A percentile compares a stretch with the other conserved stretches of the same genome.
Conservation (phyloP, 2,888 invertebrate genomes). For the Agonopterix alstromeriana region DNA sequence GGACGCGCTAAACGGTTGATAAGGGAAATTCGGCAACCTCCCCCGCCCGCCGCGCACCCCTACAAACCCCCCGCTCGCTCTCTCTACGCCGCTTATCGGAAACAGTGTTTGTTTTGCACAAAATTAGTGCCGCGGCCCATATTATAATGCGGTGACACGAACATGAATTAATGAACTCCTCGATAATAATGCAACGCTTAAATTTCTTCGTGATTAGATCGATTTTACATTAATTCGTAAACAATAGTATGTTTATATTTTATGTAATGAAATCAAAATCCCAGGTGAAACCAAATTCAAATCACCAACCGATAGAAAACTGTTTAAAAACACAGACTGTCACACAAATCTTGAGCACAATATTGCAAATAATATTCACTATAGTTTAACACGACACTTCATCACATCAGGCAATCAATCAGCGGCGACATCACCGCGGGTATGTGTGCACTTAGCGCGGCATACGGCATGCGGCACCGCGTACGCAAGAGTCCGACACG, state of each 20-base stretch:
- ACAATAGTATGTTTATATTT: background rate
- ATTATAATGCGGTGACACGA: slow-evolving; percentile 47
- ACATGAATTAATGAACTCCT: slow-evolving; percentile 47
- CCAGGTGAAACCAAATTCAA: slow-evolving; percentile 2
- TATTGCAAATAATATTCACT: slow-evolving; percentile 2
- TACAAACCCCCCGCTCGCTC: slow-evolving; percentile 23
- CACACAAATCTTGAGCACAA: slow-evolving; percentile 11
- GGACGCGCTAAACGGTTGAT: slow-evolving; percentile 56
- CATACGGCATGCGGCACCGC: slow-evolving; percentile 21
- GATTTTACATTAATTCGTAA: no score
- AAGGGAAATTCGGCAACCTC: slow-evolving; percentile 61
- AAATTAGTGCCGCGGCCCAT: slow-evolving; percentile 53
- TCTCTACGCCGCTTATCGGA: slow-evolving; percentile 44
- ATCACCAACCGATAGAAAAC: slow-evolving; percentile 1
- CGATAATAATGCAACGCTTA: slow-evolving; percentile 22
- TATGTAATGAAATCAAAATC: background rate
- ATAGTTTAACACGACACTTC: slow-evolving; percentile 32
- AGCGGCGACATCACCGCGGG: slow-evolving; percentile 16
- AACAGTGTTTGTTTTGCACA: slow-evolving; percentile 60
- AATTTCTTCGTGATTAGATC: background rate
- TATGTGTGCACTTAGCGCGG: slow-evolving; percentile 11
- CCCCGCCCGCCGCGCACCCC: slow-evolving; percentile 20
- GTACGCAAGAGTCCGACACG: slow-evolving; percentile 40
- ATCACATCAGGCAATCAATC: slow-evolving; percentile 34
- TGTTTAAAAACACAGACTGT: slow-evolving; percentile 1